Evolutionary conservation across 1,140 invertebrate species (phyloP).

Genomic region (Nasonia longicornis): DNA sequence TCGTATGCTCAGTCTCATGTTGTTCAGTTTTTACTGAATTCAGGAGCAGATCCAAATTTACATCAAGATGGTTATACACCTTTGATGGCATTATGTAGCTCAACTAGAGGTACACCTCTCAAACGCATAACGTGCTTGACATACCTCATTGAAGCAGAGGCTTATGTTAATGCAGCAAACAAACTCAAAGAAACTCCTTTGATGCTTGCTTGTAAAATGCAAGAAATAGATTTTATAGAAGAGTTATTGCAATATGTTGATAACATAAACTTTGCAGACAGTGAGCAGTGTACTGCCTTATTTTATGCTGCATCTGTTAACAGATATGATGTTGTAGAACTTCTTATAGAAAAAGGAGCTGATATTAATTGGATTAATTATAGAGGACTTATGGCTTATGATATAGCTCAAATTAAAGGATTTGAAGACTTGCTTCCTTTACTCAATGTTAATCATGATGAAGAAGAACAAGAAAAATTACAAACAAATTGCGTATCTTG

Average conservation of each 20-base stretch:
- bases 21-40: slow-evolving; percentile 56
- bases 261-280: slow-evolving; percentile 70
- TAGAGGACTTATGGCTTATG: slow-evolving; percentile 59
- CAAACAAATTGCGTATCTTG: slow-evolving; percentile 34
- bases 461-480: slow-evolving; percentile 36
- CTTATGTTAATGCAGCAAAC: slow-evolving; percentile 57
- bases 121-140: slow-evolving; percentile 56
- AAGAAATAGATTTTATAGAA: slow-evolving; percentile 63
- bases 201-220: slow-evolving; percentile 69
- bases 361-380: slow-evolving; percentile 66
- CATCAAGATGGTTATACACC: slow-evolving; percentile 71
- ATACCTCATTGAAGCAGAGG: slow-evolving; percentile 55
- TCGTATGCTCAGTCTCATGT: slow-evolving; percentile 53
- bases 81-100: slow-evolving; percentile 66
- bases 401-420: slow-evolving; percentile 67
- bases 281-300: slow-evolving; percentile 69
- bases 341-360: slow-evolving; percentile 67
- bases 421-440: slow-evolving; percentile 60
- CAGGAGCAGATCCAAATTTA: slow-evolving; percentile 63
- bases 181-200: slow-evolving; percentile 69
- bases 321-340: slow-evolving; percentile 65
- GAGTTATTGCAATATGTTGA: slow-evolving; percentile 66
- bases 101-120: slow-evolving; percentile 39
- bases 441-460: slow-evolving; percentile 46
- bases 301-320: slow-evolving; percentile 70